Evolutionary conservation across 2,797 vertebrate species (phyloP).

Genomic region (Lerista edwardsae): DNA sequence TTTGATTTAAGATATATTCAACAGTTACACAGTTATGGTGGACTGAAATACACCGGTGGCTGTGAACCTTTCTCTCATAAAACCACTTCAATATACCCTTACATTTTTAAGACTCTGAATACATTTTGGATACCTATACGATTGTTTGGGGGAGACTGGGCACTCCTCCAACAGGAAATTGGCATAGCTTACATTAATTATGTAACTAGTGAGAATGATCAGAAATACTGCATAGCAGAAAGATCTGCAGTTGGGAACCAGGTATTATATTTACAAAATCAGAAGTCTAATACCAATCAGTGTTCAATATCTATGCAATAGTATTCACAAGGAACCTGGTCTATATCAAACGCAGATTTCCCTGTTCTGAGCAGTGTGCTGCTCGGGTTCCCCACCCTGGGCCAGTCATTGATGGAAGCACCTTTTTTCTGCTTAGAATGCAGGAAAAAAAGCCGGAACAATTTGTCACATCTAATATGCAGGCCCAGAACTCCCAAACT

Average conservation of each 20-base stretch:
- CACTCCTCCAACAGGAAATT: not conserved
- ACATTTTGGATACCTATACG: not conserved
- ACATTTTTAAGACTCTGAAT: not conserved
- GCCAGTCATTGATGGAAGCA: constrained; percentile 25
- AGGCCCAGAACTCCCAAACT: constrained; percentile 23
- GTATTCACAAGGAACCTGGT: constrained; percentile 37
- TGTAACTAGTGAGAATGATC: not conserved
- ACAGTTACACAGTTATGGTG: not conserved
- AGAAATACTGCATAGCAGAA: not conserved
- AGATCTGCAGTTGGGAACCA: not conserved
- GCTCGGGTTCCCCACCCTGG: not conserved
- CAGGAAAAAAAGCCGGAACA: constrained; percentile 10
- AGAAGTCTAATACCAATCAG: constrained; percentile 35
- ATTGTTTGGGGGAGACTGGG: not conserved
- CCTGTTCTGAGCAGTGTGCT: not conserved
- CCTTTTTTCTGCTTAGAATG: constrained; percentile 38
- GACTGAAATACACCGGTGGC: not conserved
- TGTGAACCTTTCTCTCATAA: not conserved
- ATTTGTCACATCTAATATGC: not conserved
- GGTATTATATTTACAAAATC: not conserved
- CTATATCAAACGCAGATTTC: constrained; percentile 24
- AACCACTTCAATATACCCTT: not conserved
- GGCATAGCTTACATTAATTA: not conserved
- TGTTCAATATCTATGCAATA: constrained; percentile 57
- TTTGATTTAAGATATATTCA: not conserved